phyloP scores from a whole-genome alignment of 2,888 invertebrate genomes.

The Odontomyia ornata region DNA sequence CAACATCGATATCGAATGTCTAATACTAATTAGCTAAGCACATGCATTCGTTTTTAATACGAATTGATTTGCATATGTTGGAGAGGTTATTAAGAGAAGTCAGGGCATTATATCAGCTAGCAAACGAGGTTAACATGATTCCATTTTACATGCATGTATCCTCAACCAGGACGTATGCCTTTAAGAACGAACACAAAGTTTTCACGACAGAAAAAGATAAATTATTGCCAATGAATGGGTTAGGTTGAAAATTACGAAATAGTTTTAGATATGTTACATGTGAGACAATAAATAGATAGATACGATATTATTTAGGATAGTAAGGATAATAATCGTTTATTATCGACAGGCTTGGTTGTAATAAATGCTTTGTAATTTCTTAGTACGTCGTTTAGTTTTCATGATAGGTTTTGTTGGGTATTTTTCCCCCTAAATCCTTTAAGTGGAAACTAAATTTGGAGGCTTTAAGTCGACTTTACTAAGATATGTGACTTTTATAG shows the following conservation, averaged over 20 bases:
- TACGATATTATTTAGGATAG: neutral
- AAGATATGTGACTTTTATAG: neutral
- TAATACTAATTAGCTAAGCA: slow-evolving; percentile 39
- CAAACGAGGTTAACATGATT: neutral
- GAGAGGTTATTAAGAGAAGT: neutral
- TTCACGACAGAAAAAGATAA: neutral
- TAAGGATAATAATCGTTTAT: neutral
- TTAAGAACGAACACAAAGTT: neutral
- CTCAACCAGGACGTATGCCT: neutral
- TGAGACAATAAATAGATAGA: slow-evolving; percentile 5
- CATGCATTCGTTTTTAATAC: slow-evolving; percentile 25
- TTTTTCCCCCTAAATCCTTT: no score
- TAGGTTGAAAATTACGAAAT: neutral
- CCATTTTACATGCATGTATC: neutral
- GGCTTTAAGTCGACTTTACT: no score
- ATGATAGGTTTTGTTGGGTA: neutral
- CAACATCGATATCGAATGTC: slow-evolving; percentile 42
- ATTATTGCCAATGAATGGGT: slow-evolving; percentile 12
- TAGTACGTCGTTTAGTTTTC: neutral
- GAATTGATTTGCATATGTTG: slow-evolving; percentile 43
- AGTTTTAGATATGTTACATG: neutral
- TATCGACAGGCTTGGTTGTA: slow-evolving; percentile 12
- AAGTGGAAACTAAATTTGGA: no score
- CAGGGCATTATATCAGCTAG: neutral
- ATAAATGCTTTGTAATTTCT: slow-evolving; percentile 13